A percentile compares a stretch with the other conserved stretches of the same genome.
Evolutionary conservation across 2,888 invertebrate species (phyloP).

Genomic region (Lithophane leautieri): DNA sequence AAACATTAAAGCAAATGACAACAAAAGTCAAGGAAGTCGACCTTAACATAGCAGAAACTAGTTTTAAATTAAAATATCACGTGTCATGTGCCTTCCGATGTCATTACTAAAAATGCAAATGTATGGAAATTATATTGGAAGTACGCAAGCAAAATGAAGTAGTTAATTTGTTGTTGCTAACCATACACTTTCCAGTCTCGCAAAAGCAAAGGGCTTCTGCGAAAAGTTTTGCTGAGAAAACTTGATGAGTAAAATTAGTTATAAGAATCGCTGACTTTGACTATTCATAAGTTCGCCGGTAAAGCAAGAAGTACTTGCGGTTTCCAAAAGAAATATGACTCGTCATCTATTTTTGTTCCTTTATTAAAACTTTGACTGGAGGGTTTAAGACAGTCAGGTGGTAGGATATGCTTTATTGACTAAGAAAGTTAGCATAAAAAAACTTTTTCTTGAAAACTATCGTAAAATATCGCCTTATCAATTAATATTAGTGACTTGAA

Average conservation of each 20-base stretch:
- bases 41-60: slow-evolving; percentile 17
- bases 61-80: slow-evolving; percentile 26
- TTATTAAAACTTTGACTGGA: slow-evolving; percentile 35
- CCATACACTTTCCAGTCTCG: slow-evolving; percentile 28
- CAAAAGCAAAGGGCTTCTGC: slow-evolving; percentile 55
- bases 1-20: slow-evolving; percentile 37
- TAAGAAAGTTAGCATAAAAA: background rate
- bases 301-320: slow-evolving; percentile 1
- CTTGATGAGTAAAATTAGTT: slow-evolving; percentile 57
- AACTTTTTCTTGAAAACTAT: background rate
- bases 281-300: slow-evolving; percentile 50
- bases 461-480: background rate
- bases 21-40: slow-evolving; percentile 24
- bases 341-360: slow-evolving; percentile 28
- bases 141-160: slow-evolving; percentile 11
- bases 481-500: background rate
- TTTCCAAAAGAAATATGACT: slow-evolving; percentile 47
- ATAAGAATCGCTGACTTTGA: slow-evolving; percentile 42
- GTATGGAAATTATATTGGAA: slow-evolving; percentile 27
- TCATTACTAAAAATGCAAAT: slow-evolving; percentile 22
- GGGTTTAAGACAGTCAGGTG: background rate
- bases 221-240: slow-evolving; percentile 52
- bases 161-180: slow-evolving; percentile 39
- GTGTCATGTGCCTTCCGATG: background rate
- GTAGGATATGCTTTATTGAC: background rate